These are phyloP conservation scores for Ondatra zibethicus DNA, from an alignment of 2,113 vertebrate species.

Conservation along the genomic window DNA sequence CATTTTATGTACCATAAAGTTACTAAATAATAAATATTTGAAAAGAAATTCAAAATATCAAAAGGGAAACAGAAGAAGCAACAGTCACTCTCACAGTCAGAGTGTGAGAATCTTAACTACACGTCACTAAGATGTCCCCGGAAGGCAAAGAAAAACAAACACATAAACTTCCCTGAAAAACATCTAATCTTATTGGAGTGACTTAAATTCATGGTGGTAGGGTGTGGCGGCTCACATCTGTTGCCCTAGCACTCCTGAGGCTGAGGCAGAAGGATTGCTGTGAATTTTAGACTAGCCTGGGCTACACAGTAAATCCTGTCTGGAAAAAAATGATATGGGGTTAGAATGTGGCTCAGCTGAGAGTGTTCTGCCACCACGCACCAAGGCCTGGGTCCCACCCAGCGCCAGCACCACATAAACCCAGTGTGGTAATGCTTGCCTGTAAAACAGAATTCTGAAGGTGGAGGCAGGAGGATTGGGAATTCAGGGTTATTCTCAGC, in stretches of 20 bases:
- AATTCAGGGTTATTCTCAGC: too few relatives aligned
- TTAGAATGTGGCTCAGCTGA: background rate
- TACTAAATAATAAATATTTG: background rate
- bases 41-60: conserved; percentile 35
- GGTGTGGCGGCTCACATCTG: background rate
- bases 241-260: background rate
- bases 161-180: background rate
- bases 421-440: accelerated
- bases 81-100: background rate
- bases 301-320: background rate
- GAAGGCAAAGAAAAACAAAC: conserved; percentile 24
- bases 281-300: background rate
- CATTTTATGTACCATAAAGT: background rate
- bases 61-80: background rate
- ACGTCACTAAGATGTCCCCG: background rate
- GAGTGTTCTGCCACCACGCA: background rate
- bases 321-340: background rate
- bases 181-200: background rate
- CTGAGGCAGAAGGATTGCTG: background rate
- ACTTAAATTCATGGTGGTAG: background rate
- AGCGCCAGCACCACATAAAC: background rate
- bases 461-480: too few relatives aligned
- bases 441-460: background rate
- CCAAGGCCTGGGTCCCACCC: background rate
- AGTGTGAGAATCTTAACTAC: background rate